phyloP scores from a whole-genome alignment of 2,113 vertebrate species.

The Tachycineta bicolor region DNA sequence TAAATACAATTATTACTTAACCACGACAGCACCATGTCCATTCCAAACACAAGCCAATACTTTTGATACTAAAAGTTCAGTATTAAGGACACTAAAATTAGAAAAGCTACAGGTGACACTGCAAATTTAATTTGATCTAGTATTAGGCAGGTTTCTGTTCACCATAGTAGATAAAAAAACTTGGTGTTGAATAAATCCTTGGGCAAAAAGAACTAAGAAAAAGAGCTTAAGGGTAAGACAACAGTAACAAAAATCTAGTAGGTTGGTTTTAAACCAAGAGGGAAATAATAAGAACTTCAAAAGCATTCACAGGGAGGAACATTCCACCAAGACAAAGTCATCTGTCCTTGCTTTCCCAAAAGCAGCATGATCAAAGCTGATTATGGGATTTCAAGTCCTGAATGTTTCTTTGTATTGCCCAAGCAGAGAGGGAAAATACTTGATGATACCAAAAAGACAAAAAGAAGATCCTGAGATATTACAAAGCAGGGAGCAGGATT shows the following conservation, averaged over 20 bases:
- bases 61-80: background rate
- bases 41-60: background rate
- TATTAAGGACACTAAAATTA: background rate
- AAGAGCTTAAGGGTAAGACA: background rate
- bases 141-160: background rate
- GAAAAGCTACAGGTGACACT: background rate
- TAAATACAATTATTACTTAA: background rate
- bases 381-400: constrained; percentile 31
- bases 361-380: constrained; percentile 48
- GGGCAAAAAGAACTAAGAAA: background rate
- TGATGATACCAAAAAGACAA: background rate
- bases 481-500: background rate
- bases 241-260: background rate
- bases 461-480: constrained; percentile 22
- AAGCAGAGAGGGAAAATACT: constrained; percentile 25
- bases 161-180: background rate
- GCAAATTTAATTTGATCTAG: background rate
- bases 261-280: constrained; percentile 24
- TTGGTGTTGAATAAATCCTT: background rate
- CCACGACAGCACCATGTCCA: no score
- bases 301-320: background rate
- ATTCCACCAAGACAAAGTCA: constrained; percentile 51
- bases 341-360: constrained; percentile 40
- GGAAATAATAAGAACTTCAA: constrained; percentile 25
- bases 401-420: constrained; percentile 34